Evolutionary conservation across 2,113 vertebrate genomes (phyloP).

Genomic region (Cygnus buccinator): DNA sequence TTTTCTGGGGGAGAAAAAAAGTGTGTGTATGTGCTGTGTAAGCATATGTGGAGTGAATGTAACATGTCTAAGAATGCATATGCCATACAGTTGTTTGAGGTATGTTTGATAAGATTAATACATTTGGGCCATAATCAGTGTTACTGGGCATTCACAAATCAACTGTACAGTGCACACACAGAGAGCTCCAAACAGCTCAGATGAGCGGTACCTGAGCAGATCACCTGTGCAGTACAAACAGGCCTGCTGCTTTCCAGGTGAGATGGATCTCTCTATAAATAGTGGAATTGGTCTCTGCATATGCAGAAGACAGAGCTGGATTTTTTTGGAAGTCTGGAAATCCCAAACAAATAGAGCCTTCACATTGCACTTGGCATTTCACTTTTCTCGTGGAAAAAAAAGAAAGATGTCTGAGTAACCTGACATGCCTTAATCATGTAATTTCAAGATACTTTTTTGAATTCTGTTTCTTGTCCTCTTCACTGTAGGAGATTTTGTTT

Average conservation of each 20-base stretch:
- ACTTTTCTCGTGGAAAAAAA: background rate
- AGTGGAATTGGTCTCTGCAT: background rate
- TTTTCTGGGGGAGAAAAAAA: background rate
- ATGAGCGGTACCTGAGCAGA: background rate
- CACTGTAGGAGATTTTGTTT: background rate
- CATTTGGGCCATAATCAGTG: background rate
- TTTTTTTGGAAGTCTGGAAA: background rate
- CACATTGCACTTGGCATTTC: background rate
- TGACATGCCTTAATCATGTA: background rate
- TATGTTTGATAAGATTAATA: background rate
- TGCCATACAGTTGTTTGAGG: background rate
- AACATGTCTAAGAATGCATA: background rate
- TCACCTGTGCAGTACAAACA: background rate
- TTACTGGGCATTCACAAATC: background rate
- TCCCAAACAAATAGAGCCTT: background rate
- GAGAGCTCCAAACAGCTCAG: background rate
- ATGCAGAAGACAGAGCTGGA: background rate
- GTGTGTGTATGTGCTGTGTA: background rate
- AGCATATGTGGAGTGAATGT: background rate
- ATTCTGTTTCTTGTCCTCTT: background rate
- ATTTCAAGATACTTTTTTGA: background rate
- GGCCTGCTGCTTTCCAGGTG: background rate
- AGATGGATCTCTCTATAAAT: background rate
- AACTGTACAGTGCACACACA: background rate
- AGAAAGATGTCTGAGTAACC: background rate